Conservation (phyloP, 2,113 vertebrate species). For the Lucifuga dentata region DNA sequence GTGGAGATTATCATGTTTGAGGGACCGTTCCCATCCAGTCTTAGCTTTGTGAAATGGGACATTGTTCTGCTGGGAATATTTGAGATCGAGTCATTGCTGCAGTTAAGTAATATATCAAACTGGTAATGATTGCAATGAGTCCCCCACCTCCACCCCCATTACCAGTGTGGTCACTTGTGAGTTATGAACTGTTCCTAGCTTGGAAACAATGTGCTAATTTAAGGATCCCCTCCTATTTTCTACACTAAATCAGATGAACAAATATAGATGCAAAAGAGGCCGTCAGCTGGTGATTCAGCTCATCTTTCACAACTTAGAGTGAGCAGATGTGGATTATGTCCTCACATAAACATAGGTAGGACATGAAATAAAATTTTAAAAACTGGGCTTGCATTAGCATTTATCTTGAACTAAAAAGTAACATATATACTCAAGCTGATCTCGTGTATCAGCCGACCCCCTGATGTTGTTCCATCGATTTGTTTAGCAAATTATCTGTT, state of each 20-base stretch:
- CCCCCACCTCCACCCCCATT: not conserved
- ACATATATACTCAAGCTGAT: too few species aligned
- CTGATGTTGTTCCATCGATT: too few species aligned
- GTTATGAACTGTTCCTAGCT: conserved; percentile 7
- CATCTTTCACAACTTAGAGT: not conserved
- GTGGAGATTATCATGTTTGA: conserved; percentile 44
- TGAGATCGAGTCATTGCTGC: conserved; percentile 45
- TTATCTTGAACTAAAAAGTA: too few species aligned
- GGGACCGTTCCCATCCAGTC: conserved; percentile 34
- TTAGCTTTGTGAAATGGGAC: conserved; percentile 45
- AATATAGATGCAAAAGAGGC: conserved; percentile 7
- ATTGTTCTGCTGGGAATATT: conserved; percentile 53
- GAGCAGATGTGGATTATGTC: not conserved
- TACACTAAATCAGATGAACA: conserved; percentile 10
- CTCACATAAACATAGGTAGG: not conserved
- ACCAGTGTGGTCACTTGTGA: conserved; percentile 11
- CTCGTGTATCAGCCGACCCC: too few species aligned
- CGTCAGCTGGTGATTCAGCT: not conserved
- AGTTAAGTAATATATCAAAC: conserved; percentile 41
- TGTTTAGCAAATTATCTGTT: too few species aligned
- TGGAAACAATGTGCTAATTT: conserved; percentile 32
- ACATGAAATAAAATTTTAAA: not conserved
- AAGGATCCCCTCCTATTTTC: not conserved
- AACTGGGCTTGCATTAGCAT: too few species aligned
- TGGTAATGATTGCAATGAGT: conserved; percentile 31